phyloP scores from a whole-genome alignment of 2,113 vertebrate genomes.

The Coturnix japonica region DNA sequence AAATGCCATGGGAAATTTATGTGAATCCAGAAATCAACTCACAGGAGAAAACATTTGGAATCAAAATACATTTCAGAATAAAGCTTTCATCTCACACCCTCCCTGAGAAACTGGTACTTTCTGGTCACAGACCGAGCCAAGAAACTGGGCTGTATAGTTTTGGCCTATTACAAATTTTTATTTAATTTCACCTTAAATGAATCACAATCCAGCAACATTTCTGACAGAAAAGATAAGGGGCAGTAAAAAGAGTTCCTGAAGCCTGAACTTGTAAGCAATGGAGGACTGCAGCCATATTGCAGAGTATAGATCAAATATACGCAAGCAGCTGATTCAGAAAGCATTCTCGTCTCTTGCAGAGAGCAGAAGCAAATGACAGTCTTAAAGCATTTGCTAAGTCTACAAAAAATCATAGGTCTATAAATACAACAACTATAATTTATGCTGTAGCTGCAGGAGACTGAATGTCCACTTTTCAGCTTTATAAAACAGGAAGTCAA shows the following conservation, averaged over 20 bases:
- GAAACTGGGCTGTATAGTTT: neutral
- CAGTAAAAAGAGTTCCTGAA: neutral
- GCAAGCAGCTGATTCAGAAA: constrained; percentile 50
- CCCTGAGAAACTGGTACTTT: neutral
- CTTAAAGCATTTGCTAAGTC: constrained; percentile 47
- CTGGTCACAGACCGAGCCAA: neutral
- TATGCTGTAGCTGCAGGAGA: neutral
- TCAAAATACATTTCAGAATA: neutral
- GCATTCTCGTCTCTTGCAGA: neutral
- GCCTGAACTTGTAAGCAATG: neutral
- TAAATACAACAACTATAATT: neutral
- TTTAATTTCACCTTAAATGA: no score
- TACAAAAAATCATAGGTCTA: neutral
- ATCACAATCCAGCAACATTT: neutral
- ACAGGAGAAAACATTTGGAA: neutral
- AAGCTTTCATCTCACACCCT: neutral
- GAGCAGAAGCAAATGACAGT: constrained; percentile 49
- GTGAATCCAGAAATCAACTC: neutral
- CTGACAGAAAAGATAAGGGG: neutral
- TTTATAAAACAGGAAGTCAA: constrained; percentile 36
- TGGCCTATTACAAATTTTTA: neutral
- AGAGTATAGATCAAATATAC: constrained; percentile 55
- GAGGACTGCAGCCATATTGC: neutral
- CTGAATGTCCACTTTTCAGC: neutral
- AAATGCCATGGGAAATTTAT: neutral